Evolutionary conservation across 2,113 vertebrate genomes (phyloP), one percentile per base, ranked within the genome.

Genomic region (Silurus glanis): DNA sequence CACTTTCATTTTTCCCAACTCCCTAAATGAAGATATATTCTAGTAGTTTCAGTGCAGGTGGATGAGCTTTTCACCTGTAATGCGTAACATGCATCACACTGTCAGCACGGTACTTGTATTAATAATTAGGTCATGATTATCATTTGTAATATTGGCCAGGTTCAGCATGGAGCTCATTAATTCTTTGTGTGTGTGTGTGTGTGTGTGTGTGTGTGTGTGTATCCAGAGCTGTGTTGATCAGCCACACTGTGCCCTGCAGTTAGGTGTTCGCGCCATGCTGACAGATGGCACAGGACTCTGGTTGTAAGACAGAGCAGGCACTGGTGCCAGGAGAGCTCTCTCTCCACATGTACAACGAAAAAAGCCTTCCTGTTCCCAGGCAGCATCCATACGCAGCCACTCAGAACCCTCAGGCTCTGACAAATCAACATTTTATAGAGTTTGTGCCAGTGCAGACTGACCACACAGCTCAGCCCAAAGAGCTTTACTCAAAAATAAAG

Each of bases 251-350:
- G 47, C 49, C 75, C 66, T 85, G 78, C 67, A 64, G 69, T 79
- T 83, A 55, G 62, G 9, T 61, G 13, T 79, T 21, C 17, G 64
- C 25, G 62, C 72, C 87, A 85, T 83, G 62, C 72, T 86, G 83
- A 82, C 87, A 85, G 83, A 88, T 85, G 87, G 72, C 72, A 86
- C 71, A 58, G 49, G n/a, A 64, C 28, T 61, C 28, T 55, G 76
- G 17, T 53, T 47, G 61, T 80, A 80, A 51, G 55, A 72, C 58
- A 64, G 72, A n/a, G 3, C 25, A 66, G 86, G 87, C 55, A 83
- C 61, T 69, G 28, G n/a, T 78, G 53, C 71, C 75, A 81, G 45
- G 64, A 37, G 55, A 45, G 37, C 59, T 58, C 17, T 45, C 37
- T 51, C 21, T 58, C 69, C 72, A 85, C 76, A 85, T 76, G 49